A percentile compares a stretch with the other conserved stretches of the same genome.
These are phyloP conservation scores for Mixornis gularis DNA, from an alignment of 2,113 vertebrate genomes.

Conservation along the genomic window DNA sequence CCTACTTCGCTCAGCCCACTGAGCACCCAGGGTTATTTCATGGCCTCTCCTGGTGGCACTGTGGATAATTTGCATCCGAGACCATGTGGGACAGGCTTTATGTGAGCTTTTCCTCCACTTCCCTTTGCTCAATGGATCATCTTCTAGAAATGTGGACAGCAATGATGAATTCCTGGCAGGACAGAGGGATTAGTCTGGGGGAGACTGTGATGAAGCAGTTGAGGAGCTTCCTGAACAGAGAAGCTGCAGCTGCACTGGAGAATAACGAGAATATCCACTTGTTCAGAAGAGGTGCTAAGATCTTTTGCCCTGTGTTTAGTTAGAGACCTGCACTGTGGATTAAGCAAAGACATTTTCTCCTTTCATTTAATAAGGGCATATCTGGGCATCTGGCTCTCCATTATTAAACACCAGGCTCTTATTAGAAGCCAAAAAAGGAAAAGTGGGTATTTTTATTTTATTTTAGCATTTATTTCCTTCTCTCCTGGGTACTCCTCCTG, in stretches of 20 bases:
- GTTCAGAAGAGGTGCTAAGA: constrained; percentile 6
- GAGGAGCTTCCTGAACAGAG: constrained; percentile 8
- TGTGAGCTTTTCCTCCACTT: not conserved
- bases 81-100: rapidly evolving
- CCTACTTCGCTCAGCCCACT: not conserved
- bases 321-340: not conserved
- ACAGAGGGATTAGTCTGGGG: not conserved
- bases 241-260: constrained; percentile 21
- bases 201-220: not conserved
- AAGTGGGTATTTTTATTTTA: not conserved
- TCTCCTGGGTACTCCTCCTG: not conserved
- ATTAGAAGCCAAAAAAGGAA: not conserved
- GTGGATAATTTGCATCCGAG: not conserved
- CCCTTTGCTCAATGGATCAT: not conserved
- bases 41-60: not conserved
- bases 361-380: constrained; percentile 2
- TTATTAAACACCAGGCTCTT: not conserved
- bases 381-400: not conserved
- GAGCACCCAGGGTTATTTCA: not conserved
- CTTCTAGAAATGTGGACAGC: not conserved
- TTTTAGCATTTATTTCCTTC: not conserved
- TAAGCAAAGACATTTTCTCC: constrained; percentile 11
- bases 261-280: not conserved
- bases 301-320: not conserved
- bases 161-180: not conserved